Evolutionary conservation across 2,888 invertebrate species (phyloP), one percentile per base, ranked within the genome.

Genomic region (Protonemura montana): DNA sequence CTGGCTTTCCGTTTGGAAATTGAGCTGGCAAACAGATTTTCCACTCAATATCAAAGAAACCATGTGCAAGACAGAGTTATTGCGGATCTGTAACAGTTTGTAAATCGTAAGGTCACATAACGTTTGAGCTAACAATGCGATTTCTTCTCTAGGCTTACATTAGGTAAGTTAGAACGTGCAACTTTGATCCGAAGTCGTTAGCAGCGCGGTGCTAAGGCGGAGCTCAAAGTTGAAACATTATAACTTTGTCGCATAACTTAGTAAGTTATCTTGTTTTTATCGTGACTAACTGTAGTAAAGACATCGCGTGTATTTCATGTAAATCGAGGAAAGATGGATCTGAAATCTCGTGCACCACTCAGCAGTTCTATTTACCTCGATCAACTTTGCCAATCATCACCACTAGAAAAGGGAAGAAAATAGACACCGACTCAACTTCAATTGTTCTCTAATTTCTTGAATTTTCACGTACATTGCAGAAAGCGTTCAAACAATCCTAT

Each of bases 201-300:
- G n/a, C n/a, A n/a, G 78, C 78, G 78, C 28, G 78, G 28, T 7
- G 27, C 28, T 21, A 78, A 10, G 78, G 27, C 28, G 78, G 27
- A 7, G 27, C n/a, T 78, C 78, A 78, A 59, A 59, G 59, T 59
- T 59, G 59, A 59, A 59, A 59, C 59, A 59, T 59, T 59, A 59
- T 59, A 59, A 59, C 59, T 59, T 59, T 59, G 59, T 59, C 59
- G 78, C 78, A 78, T 78, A 78, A 78, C 78, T 78, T 78, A 26
- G 21, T 28, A 78, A 78, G 78, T 78, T 78, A 78, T 78, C 78
- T 26, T 28, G 78, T 27, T 78, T 78, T 78, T 78, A 78, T 78
- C 27, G 28, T 78, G 78, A 78, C 78, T 78, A 78, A 78, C 78
- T 26, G 26, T 21, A 78, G 26, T 28, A 78, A 78, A 78, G 78